Evolutionary conservation across 2,113 vertebrate genomes (phyloP), one percentile per base, ranked within the genome.

Genomic region (Ammospiza caudacuta): DNA sequence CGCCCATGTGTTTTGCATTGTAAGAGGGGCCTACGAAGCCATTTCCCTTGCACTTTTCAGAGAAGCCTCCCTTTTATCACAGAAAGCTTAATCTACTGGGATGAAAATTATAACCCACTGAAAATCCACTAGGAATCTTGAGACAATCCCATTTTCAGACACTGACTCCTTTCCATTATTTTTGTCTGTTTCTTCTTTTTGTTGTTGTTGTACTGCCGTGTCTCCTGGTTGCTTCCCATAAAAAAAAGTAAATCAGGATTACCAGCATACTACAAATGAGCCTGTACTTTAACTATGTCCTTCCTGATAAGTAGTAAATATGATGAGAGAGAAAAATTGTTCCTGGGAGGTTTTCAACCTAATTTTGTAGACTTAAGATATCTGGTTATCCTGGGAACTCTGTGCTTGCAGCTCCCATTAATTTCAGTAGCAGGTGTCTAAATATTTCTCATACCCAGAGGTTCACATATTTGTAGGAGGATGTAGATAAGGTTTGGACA

Each of bases 341-440:
- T 95, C 94, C 94, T 90, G 37, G 28, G 93, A 94, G 95, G 90
- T 73, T 92, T 96, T 94, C 49, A 75, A 68, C 73, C 49, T 95
- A 92, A 92, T 94, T 96, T 96, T 22, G 14, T 87, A 79, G 95
- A 94, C 66, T 95, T 90, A 86, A 88, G 92, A 52, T 92, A 86
- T 63, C 85, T 77, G 44, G 82, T 92, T 95, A 77, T 95, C 90
- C 83, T 94, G 96, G 95, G 92, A 96, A 76, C 77, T 61, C 25
- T 4, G 7, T 11, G 24, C 66, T 93, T 92, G 69, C 49, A 91
- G 76, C 46, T 96, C 52, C 93, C 83, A 66, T 92, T 96, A 96
- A 97, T 91, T 96, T 96, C 86, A 64, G 75, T 83, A 89, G 90
- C 95, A 97, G 93, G 94, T 96, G 93, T 96, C 94, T 97, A 93